Evolutionary conservation across 2,888 invertebrate species (phyloP).

Genomic region (Rotaria macrura): DNA sequence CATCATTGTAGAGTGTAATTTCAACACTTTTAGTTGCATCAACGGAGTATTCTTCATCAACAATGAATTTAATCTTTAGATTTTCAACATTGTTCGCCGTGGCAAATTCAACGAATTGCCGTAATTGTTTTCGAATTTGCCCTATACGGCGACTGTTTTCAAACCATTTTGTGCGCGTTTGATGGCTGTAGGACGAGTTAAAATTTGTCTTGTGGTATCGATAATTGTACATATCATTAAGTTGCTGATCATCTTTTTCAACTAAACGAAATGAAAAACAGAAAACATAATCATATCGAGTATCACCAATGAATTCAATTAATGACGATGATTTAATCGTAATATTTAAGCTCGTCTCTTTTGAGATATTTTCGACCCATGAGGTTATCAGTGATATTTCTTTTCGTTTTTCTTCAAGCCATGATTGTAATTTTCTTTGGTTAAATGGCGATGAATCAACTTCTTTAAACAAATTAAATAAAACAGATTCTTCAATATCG

Average conservation of each 20-base stretch:
- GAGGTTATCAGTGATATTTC: not conserved
- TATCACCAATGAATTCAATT: not conserved
- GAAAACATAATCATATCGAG: not conserved
- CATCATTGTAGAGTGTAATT: not conserved
- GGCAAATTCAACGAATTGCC: not conserved
- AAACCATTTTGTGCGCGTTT: not conserved
- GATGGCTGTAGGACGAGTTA: not conserved
- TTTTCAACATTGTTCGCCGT: not conserved
- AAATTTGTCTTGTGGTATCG: not conserved
- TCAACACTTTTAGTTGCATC: not conserved
- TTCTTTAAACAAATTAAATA: not conserved
- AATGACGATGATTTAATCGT: not conserved
- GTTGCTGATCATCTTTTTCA: not conserved
- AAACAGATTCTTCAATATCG: not conserved
- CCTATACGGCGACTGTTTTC: not conserved
- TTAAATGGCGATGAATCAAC: not conserved
- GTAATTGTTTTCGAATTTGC: not conserved
- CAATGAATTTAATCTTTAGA: not conserved
- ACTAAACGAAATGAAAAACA: not conserved
- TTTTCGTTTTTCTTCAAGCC: not conserved
- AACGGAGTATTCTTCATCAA: not conserved
- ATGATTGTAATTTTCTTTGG: not conserved
- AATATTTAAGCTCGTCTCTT: not conserved
- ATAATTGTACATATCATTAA: not conserved
- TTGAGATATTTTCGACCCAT: not conserved